These are phyloP conservation scores for Macaria notata DNA, from an alignment of 2,888 invertebrate genomes.

Conservation along the genomic window DNA sequence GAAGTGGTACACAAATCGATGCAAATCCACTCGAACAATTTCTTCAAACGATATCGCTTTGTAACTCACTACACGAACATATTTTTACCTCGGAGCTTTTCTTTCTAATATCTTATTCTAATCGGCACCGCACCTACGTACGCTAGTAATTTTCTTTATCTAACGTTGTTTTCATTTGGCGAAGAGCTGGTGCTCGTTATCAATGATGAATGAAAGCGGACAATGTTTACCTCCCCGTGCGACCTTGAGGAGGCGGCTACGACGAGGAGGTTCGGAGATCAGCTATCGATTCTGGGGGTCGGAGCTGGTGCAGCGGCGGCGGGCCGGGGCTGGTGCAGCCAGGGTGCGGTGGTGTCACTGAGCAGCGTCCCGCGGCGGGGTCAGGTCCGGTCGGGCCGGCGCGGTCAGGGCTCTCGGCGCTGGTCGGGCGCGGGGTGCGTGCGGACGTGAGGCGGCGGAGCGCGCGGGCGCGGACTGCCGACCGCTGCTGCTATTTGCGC, in stretches of 20 bases:
- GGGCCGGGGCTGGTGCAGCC: too few relatives aligned
- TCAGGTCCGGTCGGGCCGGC: background rate
- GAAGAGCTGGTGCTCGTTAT: constrained; percentile 18
- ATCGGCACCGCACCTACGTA: constrained; percentile 14
- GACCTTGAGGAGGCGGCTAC: constrained; percentile 60
- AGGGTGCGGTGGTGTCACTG: constrained; percentile 3
- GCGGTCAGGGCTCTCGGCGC: constrained; percentile 34
- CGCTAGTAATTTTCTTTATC: constrained; percentile 6
- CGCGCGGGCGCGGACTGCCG: constrained; percentile 58
- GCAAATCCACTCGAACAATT: constrained; percentile 47
- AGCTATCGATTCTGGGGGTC: constrained; percentile 52
- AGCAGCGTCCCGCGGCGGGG: constrained; percentile 1
- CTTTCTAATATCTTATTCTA: constrained; percentile 15
- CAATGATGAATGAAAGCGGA: constrained; percentile 54
- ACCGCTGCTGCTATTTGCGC: constrained; percentile 74
- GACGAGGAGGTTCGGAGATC: constrained; percentile 41
- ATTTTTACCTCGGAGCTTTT: constrained; percentile 30
- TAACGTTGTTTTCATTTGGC: constrained; percentile 18
- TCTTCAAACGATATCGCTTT: constrained; percentile 19
- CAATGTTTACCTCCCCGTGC: constrained; percentile 63
- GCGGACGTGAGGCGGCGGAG: constrained; percentile 37
- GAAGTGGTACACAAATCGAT: constrained; percentile 60
- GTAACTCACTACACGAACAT: constrained; percentile 26
- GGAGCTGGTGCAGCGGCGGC: constrained; percentile 39
- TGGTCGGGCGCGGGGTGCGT: constrained; percentile 21